phyloP scores from a whole-genome alignment of 2,888 invertebrate species.

The Elmis aenea region DNA sequence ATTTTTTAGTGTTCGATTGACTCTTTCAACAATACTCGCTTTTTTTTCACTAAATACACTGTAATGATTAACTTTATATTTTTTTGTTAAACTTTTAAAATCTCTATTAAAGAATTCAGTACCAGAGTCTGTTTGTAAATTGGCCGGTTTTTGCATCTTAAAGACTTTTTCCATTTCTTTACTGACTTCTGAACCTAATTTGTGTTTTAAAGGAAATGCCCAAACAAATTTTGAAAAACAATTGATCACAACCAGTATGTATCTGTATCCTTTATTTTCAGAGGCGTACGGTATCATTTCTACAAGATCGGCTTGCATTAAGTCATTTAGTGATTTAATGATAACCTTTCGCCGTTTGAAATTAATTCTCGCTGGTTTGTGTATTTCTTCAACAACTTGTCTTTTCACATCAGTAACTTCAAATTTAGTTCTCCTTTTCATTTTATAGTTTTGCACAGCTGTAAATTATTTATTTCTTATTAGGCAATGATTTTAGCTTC shows the following conservation, averaged over 20 bases:
- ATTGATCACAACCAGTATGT: conserved; percentile 35
- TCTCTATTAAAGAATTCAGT: no score
- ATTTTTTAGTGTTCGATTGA: conserved; percentile 3
- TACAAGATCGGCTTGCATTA: conserved; percentile 43
- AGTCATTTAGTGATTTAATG: conserved; percentile 36
- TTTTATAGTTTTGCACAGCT: no score
- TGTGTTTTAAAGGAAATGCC: conserved; percentile 33
- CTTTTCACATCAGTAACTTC: no score
- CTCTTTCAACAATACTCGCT: no score
- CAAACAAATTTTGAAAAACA: no score
- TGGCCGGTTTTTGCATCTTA: conserved; percentile 30
- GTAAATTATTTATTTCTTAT: conserved; percentile 12
- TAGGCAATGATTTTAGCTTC: conserved; percentile 22
- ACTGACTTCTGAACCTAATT: conserved; percentile 27
- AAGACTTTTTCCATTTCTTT: conserved; percentile 29
- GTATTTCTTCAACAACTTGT: conserved; percentile 28
- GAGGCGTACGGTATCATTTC: conserved; percentile 33
- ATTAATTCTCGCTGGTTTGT: conserved; percentile 35
- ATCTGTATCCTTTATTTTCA: conserved; percentile 33
- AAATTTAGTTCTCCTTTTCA: no score
- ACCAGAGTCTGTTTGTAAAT: no score
- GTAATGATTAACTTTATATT: conserved; percentile 22
- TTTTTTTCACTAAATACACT: conserved; percentile 14
- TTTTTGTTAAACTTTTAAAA: conserved; percentile 25
- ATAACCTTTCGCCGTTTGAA: conserved; percentile 32